Evolutionary conservation across 2,113 vertebrate species (phyloP).

Genomic region (Dascyllus trimaculatus): DNA sequence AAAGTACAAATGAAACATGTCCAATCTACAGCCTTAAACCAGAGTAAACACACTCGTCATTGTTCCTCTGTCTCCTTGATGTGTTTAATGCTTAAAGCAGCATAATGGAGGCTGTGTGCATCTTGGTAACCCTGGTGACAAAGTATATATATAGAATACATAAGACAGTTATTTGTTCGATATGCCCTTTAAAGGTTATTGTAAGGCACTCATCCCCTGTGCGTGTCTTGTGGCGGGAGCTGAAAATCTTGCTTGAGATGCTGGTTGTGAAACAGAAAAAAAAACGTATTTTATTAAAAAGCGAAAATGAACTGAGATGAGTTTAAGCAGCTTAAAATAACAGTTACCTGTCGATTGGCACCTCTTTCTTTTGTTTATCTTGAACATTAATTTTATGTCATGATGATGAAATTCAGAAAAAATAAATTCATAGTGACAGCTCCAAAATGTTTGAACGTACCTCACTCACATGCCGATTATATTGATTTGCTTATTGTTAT

Average conservation of each 20-base stretch:
- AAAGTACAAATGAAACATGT: too few species aligned
- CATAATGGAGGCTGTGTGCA: slow-evolving; percentile 9
- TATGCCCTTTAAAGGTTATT: not conserved
- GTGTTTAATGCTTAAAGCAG: slow-evolving; percentile 1
- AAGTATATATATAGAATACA: not conserved
- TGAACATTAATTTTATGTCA: not conserved
- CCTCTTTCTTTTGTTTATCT: not conserved
- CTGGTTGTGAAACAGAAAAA: not conserved
- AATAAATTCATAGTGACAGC: too few species aligned
- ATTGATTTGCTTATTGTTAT: too few species aligned
- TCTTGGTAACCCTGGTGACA: not conserved
- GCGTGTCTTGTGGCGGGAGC: not conserved
- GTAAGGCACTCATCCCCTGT: not conserved
- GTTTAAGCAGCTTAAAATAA: accelerated
- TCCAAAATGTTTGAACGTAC: too few species aligned
- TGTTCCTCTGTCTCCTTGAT: slow-evolving; percentile 6
- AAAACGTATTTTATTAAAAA: not conserved
- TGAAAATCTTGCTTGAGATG: not conserved
- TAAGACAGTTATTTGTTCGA: not conserved
- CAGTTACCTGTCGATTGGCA: not conserved
- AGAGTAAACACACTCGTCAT: slow-evolving; percentile 13
- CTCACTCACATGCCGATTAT: too few species aligned
- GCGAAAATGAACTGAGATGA: not conserved
- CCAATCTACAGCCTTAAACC: not conserved
- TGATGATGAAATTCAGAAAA: too few species aligned